Percentiles rank a stretch among this genome's conserved stretches.
Evolutionary conservation across 2,888 invertebrate species (phyloP).

Genomic region (Agonopterix alstromeriana): DNA sequence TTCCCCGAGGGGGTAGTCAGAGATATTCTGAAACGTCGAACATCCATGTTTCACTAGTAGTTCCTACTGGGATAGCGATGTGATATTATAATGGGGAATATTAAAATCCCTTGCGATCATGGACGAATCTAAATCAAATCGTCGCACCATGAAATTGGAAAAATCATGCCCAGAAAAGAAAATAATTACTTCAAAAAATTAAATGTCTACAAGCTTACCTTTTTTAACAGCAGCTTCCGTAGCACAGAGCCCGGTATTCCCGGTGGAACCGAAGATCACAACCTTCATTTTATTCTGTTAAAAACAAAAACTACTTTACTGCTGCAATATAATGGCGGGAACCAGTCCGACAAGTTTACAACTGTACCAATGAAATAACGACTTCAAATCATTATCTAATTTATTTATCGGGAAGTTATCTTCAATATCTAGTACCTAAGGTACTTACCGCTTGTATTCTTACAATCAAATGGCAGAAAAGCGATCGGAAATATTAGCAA

Average conservation of each 20-base stretch:
- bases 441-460: conserved; percentile 1
- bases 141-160: too few species aligned
- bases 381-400: conserved; percentile 9
- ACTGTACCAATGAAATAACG: conserved; percentile 1
- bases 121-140: too few species aligned
- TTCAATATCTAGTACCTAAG: neutral
- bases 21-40: too few species aligned
- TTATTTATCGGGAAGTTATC: neutral
- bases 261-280: conserved; percentile 90
- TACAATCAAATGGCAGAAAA: conserved; percentile 2
- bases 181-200: too few species aligned
- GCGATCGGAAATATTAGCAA: conserved; percentile 1
- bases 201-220: conserved; percentile 71
- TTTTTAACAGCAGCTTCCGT: conserved; percentile 85
- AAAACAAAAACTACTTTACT: conserved; percentile 4
- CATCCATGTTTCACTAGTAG: too few species aligned
- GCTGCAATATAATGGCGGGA: neutral
- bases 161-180: too few species aligned
- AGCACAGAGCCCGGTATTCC: conserved; percentile 87
- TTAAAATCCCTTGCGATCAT: too few species aligned
- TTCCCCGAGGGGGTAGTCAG: too few species aligned
- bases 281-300: conserved; percentile 81
- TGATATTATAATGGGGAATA: too few species aligned
- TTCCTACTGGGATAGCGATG: too few species aligned
- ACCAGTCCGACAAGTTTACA: conserved; percentile 4